Percentiles rank a stretch among this genome's conserved stretches.
These are phyloP conservation scores for Eupeodes luniger DNA, from an alignment of 2,888 invertebrate genomes.

Conservation along the genomic window DNA sequence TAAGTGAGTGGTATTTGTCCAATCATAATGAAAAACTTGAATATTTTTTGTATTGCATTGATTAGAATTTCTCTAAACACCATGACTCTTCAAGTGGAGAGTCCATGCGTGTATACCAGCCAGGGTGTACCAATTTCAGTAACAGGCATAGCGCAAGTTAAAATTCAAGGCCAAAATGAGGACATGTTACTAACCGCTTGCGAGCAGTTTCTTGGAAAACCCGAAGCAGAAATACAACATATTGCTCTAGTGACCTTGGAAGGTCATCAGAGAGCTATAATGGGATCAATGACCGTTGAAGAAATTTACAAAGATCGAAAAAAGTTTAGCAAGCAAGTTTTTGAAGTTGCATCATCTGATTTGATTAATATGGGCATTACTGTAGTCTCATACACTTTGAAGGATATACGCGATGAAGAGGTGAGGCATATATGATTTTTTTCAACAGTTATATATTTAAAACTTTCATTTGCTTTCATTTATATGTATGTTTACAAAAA, in stretches of 20 bases:
- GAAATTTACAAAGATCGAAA: slow-evolving; percentile 98
- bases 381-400: slow-evolving; percentile 96
- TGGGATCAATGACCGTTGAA: slow-evolving; percentile 98
- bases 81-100: slow-evolving; percentile 98
- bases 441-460: slow-evolving; percentile 1
- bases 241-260: slow-evolving; percentile 96
- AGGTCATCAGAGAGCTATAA: slow-evolving; percentile 97
- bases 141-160: slow-evolving; percentile 98
- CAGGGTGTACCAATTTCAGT: slow-evolving; percentile 99
- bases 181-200: slow-evolving; percentile 93
- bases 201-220: slow-evolving; percentile 96
- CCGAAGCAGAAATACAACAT: slow-evolving; percentile 94
- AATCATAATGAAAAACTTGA: not conserved
- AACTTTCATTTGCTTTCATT: slow-evolving; percentile 2
- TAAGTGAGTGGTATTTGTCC: slow-evolving; percentile 78
- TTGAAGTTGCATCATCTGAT: slow-evolving; percentile 97
- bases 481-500: not conserved
- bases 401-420: slow-evolving; percentile 97
- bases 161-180: slow-evolving; percentile 90
- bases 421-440: slow-evolving; percentile 85
- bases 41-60: not conserved
- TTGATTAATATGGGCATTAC: slow-evolving; percentile 98
- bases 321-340: slow-evolving; percentile 97
- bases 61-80: slow-evolving; percentile 96
- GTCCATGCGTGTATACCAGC: slow-evolving; percentile 97